Base-by-base conservation (phyloP, 1,140 invertebrate genomes). In the Pomacea maculata region DNA sequence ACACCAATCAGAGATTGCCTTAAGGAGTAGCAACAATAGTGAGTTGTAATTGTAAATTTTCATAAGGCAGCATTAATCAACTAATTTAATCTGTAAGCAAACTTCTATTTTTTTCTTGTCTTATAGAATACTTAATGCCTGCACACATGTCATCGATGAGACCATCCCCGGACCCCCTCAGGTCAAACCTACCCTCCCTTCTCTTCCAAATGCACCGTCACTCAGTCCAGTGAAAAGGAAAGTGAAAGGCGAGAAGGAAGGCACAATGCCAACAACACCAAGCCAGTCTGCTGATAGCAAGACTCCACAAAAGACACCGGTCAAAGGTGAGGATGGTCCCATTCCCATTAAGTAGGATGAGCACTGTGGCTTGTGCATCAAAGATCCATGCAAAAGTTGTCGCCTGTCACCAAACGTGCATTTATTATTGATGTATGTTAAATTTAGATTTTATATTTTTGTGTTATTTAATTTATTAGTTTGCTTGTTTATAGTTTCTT, bases 101-200 rank as follows among this genome's bases (percentile, higher is more conserved):
- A 45, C 34, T 4, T 65, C 64, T 65, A 25, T 25, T 80, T 29
- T 70, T 80, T 64, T 68, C 64, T 65, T 71, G 21, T 67, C 57
- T 83, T 85, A 7, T 81, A 92, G 95, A 88, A 88, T 96, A 65
- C 86, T 96, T 45, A 95, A 95, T 87, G 94, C 96, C 70, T 94
- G 95, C 86, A 93, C 94, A 29, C 95, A 96, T 88, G 93, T 96
- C 70, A 93, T 96, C 72, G 95, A 96, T 85, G 95, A 96, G 78
- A 91, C 94, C 71, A 82, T 84, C 15, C 92, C 95, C 75, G 92
- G 93, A 65, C 90, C 94, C 0, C 92, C 93, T 68, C 93, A 94
- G 72, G 92, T 89, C 11, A 90, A 89, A 55, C 84, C 91, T 11
- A 84, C 91, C 19, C 86, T 92, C 45, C 92, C 92, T 15, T 92